These are phyloP conservation scores for Eulithis testata DNA, from an alignment of 2,888 invertebrate genomes.

Conservation along the genomic window DNA sequence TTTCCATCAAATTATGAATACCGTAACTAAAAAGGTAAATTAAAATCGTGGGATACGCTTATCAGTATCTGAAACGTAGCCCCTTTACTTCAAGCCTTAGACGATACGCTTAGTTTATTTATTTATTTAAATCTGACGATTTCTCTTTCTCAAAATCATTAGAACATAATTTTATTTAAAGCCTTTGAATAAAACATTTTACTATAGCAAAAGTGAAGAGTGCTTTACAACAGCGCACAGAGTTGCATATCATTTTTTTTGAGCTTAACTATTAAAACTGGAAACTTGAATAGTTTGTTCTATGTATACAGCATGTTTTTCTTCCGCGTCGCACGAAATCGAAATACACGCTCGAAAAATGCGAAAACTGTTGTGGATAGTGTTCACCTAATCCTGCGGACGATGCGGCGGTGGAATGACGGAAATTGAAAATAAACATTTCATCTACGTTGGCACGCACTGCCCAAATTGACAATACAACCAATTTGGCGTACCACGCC, in stretches of 20 bases:
- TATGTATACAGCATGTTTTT: neutral
- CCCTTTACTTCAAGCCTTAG: neutral
- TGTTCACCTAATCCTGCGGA: constrained; percentile 72
- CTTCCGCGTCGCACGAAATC: neutral
- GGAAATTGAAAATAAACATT: constrained; percentile 85
- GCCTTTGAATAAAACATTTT: no score
- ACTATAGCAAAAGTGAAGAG: no score
- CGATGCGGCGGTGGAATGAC: constrained; percentile 65
- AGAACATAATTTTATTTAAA: no score
- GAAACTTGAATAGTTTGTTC: no score
- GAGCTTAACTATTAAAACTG: no score
- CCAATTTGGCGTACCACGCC: constrained; percentile 81
- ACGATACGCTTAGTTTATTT: neutral
- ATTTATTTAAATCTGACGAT: neutral
- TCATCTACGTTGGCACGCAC: constrained; percentile 82
- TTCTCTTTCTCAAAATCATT: neutral
- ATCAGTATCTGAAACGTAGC: neutral
- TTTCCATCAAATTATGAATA: constrained; percentile 2
- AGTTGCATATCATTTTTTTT: no score
- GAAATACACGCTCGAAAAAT: constrained; percentile 19
- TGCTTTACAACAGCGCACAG: no score
- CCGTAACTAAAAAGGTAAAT: neutral
- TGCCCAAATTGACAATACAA: constrained; percentile 85
- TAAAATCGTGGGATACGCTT: constrained; percentile 1
- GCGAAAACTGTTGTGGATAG: constrained; percentile 46